Conservation (phyloP, 2,888 invertebrate genomes). For the Crematogaster levior region DNA sequence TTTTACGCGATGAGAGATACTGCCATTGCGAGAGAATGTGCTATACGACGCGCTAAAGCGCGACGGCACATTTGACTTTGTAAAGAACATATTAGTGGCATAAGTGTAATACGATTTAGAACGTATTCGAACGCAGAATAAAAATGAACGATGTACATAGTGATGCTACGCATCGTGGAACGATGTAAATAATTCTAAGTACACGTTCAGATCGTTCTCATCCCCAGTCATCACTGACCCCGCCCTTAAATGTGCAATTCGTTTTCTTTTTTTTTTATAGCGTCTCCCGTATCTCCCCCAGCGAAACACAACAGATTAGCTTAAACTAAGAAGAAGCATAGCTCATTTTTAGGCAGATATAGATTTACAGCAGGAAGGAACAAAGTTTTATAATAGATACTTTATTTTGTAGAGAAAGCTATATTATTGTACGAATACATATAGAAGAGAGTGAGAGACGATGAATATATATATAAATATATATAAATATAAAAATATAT, state of each 20-base stretch:
- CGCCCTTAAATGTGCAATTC: constrained; percentile 72
- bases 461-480: constrained; percentile 68
- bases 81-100: constrained; percentile 23
- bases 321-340: constrained; percentile 63
- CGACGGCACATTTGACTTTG: not conserved
- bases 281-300: constrained; percentile 33
- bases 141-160: constrained; percentile 50
- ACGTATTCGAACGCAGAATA: constrained; percentile 5
- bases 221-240: constrained; percentile 34
- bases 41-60: constrained; percentile 5
- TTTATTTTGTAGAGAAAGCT: constrained; percentile 83
- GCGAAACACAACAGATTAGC: constrained; percentile 56
- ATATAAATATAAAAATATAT: constrained; percentile 67
- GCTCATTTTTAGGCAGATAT: constrained; percentile 62
- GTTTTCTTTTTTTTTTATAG: constrained; percentile 51
- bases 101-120: constrained; percentile 22
- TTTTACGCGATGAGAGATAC: not conserved
- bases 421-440: constrained; percentile 78
- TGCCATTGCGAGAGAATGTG: constrained; percentile 9
- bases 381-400: constrained; percentile 82
- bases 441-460: constrained; percentile 62
- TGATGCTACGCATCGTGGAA: constrained; percentile 54
- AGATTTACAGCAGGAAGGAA: constrained; percentile 69
- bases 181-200: constrained; percentile 69
- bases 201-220: constrained; percentile 58